Percentiles rank a stretch among this genome's conserved stretches.
phyloP scores from a whole-genome alignment of 2,888 invertebrate species.

The Andricus quercusramuli region DNA sequence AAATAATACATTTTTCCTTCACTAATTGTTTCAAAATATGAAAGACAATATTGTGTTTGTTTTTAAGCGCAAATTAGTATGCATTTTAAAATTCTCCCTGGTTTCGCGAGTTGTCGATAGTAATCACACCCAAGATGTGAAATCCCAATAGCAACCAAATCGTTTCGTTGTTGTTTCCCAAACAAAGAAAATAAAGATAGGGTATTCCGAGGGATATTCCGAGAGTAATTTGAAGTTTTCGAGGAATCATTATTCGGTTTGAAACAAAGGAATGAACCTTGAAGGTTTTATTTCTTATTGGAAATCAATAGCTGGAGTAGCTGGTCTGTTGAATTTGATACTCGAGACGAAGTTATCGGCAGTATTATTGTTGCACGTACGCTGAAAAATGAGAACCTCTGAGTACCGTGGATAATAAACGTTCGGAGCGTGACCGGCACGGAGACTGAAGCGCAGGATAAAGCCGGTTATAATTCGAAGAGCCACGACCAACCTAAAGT shows the following conservation, averaged over 20 bases:
- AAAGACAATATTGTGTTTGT: no score
- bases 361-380: constrained; percentile 39
- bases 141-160: no score
- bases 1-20: no score
- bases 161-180: no score
- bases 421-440: constrained; percentile 53
- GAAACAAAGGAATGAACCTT: neutral
- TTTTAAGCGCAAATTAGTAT: no score
- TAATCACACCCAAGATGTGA: no score
- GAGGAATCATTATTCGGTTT: neutral
- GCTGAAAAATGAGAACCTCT: constrained; percentile 41
- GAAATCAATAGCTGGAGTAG: constrained; percentile 33
- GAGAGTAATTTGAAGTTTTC: neutral
- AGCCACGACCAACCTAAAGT: constrained; percentile 48
- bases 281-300: constrained; percentile 8
- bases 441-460: constrained; percentile 50
- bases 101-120: no score
- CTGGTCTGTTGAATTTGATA: constrained; percentile 35
- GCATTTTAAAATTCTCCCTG: no score
- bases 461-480: constrained; percentile 60
- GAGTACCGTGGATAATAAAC: constrained; percentile 53
- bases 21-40: no score
- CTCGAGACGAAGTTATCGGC: constrained; percentile 34
- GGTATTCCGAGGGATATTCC: neutral
- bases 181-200: no score